These are phyloP conservation scores for Brachirus orientalis DNA, from an alignment of 2,113 vertebrate species.

Conservation along the genomic window DNA sequence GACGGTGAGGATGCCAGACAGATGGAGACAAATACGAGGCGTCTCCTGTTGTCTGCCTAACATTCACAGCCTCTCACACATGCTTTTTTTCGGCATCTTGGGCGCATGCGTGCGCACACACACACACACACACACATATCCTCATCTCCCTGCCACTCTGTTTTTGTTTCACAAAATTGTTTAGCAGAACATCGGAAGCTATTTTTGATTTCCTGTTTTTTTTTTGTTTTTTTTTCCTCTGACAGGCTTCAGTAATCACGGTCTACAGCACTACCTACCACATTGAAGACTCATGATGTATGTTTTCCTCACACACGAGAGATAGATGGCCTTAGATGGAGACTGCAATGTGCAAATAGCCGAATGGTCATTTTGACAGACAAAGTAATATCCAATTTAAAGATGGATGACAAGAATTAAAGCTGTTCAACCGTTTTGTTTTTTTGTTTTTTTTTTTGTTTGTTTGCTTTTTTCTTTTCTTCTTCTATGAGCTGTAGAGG, in stretches of 20 bases:
- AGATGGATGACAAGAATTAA: slow-evolving; percentile 60
- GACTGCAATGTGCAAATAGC: slow-evolving; percentile 38
- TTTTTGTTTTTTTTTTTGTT: too few species aligned
- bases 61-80: slow-evolving; percentile 12
- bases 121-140: slow-evolving; percentile 3
- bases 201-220: slow-evolving; percentile 13
- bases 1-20: slow-evolving; percentile 46
- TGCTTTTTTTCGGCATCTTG: too few species aligned
- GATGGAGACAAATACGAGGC: slow-evolving; percentile 70
- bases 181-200: neutral
- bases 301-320: neutral
- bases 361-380: slow-evolving; percentile 56
- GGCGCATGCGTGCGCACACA: too few species aligned
- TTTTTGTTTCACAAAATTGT: slow-evolving; percentile 21
- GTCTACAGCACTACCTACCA: slow-evolving; percentile 20
- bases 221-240: too few species aligned
- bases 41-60: slow-evolving; percentile 44
- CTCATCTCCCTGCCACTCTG: neutral
- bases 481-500: slow-evolving; percentile 7
- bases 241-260: neutral
- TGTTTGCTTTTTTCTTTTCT: too few species aligned
- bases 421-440: slow-evolving; percentile 37
- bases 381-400: slow-evolving; percentile 60
- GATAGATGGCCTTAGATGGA: slow-evolving; percentile 22
- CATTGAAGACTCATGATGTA: slow-evolving; percentile 10